Percentiles rank a stretch among this genome's conserved stretches.
Conservation (phyloP, 2,888 invertebrate genomes). For the Pachydiplax longipennis region DNA sequence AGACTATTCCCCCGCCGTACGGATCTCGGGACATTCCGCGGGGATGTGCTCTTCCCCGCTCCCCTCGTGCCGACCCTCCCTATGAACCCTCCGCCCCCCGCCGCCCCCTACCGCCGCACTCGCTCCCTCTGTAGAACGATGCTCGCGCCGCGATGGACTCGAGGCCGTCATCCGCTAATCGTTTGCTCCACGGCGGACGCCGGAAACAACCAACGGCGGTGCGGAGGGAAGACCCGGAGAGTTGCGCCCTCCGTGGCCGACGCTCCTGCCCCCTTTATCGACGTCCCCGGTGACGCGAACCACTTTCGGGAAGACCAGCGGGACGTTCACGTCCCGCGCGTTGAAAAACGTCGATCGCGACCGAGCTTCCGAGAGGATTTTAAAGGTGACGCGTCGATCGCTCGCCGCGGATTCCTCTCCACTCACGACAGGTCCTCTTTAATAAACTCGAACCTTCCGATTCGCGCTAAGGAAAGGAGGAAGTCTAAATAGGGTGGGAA, state of each 20-base stretch:
- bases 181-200: background rate
- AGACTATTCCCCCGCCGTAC: slow-evolving; percentile 63
- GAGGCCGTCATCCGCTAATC: slow-evolving; percentile 16
- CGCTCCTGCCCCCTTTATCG: background rate
- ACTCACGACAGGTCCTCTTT: background rate
- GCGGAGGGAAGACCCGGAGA: too few species aligned
- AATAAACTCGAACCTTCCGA: background rate
- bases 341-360: background rate
- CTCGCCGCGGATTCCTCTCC: background rate
- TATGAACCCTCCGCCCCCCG: background rate
- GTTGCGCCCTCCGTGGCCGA: too few species aligned
- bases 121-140: background rate
- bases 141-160: background rate
- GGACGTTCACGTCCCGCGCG: background rate
- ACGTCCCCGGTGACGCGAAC: background rate
- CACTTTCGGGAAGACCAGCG: background rate
- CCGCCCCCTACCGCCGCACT: background rate
- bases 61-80: slow-evolving; percentile 33
- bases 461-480: background rate
- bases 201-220: background rate
- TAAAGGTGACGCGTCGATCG: background rate
- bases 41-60: slow-evolving; percentile 44
- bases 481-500: too few species aligned
- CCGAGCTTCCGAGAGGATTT: background rate
- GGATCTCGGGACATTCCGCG: slow-evolving; percentile 67